A percentile compares a stretch with the other conserved stretches of the same genome.
These are phyloP conservation scores for Proteles cristata DNA, from an alignment of 2,113 vertebrate genomes.

Conservation along the genomic window DNA sequence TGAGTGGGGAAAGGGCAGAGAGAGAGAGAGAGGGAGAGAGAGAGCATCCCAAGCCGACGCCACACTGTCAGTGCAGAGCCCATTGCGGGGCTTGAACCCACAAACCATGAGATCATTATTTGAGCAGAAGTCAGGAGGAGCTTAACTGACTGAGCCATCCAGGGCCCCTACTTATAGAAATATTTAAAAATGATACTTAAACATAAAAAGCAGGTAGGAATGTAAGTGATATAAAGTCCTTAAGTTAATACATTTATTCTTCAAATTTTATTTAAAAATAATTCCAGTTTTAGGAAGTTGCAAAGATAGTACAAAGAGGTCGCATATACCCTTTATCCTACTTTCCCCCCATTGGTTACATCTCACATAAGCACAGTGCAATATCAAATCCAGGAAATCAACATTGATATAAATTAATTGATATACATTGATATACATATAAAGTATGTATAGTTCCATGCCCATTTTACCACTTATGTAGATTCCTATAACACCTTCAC, in stretches of 20 bases:
- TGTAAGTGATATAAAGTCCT: not conserved
- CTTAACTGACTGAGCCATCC: no score
- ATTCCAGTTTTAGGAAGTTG: slow-evolving; percentile 11
- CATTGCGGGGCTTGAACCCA: no score
- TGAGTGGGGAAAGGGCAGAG: no score
- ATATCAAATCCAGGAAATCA: not conserved
- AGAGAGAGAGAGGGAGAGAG: no score
- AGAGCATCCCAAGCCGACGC: no score
- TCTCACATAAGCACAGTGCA: not conserved
- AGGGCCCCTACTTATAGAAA: not conserved
- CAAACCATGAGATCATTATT: no score
- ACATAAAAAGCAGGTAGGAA: slow-evolving; percentile 1
- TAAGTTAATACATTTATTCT: not conserved
- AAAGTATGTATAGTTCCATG: not conserved
- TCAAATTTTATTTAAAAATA: slow-evolving; percentile 1
- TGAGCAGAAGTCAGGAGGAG: no score
- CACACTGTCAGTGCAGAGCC: no score
- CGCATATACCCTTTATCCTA: not conserved
- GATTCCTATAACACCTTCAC: not conserved
- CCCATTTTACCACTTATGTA: not conserved
- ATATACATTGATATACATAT: no score
- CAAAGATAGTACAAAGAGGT: not conserved
- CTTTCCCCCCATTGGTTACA: not conserved
- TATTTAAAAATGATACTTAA: slow-evolving; percentile 34
- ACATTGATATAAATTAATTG: not conserved